Conservation (phyloP, 2,797 vertebrate genomes). For the Tenualosa thibaudeaui region DNA sequence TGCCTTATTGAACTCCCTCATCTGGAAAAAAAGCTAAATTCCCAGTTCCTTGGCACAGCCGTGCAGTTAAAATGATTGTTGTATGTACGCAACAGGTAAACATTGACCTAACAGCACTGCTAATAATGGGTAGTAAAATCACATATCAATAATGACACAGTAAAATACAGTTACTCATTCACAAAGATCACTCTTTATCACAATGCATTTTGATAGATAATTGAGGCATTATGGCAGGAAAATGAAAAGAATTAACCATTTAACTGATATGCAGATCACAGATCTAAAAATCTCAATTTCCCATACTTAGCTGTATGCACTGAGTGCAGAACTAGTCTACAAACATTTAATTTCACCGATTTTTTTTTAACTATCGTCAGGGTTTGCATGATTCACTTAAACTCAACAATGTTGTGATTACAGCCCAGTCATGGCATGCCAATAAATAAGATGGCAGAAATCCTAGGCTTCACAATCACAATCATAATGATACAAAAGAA, state of each 20-base stretch:
- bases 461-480: background rate
- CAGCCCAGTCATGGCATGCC: background rate
- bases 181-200: slow-evolving; percentile 13
- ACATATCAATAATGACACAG: slow-evolving; percentile 6
- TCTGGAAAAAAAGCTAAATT: background rate
- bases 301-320: background rate
- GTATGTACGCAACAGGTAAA: background rate
- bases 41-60: background rate
- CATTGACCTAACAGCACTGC: background rate
- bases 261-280: background rate
- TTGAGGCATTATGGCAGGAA: background rate
- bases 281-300: background rate
- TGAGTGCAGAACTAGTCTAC: background rate
- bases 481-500: background rate
- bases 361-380: background rate
- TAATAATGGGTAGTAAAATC: slow-evolving; percentile 12
- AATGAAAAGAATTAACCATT: slow-evolving; percentile 3
- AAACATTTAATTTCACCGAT: too few relatives aligned
- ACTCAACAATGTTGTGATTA: background rate
- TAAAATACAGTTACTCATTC: slow-evolving; percentile 2
- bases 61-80: background rate
- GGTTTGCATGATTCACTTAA: background rate
- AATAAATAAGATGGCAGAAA: background rate
- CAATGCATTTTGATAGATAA: slow-evolving; percentile 2
- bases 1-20: slow-evolving; percentile 13